A percentile compares a stretch with the other conserved stretches of the same genome.
Conservation (phyloP, 2,113 vertebrate species). For the Ceyx margarethae region DNA sequence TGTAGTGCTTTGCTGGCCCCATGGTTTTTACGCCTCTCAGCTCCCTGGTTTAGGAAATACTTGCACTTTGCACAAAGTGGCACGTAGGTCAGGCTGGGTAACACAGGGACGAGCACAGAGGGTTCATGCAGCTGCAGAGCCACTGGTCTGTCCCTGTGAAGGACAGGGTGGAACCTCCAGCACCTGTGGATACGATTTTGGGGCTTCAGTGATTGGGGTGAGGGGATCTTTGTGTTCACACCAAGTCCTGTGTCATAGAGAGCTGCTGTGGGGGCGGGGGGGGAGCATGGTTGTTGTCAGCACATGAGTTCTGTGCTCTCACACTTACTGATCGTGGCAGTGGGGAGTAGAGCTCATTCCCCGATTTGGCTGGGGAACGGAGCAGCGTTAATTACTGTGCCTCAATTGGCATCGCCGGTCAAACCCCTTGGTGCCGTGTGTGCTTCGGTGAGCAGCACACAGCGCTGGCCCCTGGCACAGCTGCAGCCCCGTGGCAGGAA, state of each 20-base stretch:
- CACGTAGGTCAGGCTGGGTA: not conserved
- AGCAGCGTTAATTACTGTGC: rapidly evolving
- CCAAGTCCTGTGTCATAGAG: rapidly evolving
- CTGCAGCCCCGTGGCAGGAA: not conserved
- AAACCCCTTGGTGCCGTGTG: not conserved
- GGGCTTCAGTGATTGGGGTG: not conserved
- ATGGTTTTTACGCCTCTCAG: not conserved
- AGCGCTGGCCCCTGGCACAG: not conserved
- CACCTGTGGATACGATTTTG: rapidly evolving
- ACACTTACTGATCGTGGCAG: rapidly evolving
- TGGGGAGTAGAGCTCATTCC: not conserved
- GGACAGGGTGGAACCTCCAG: not conserved
- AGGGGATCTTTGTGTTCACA: not conserved
- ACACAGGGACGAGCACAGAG: rapidly evolving
- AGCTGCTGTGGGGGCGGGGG: not conserved
- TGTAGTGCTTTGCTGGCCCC: not conserved
- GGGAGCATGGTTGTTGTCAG: rapidly evolving
- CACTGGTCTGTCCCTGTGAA: not conserved
- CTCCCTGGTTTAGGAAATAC: not conserved
- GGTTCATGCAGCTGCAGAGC: not conserved
- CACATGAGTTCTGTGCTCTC: not conserved
- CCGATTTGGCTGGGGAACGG: rapidly evolving
- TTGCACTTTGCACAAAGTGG: not conserved
- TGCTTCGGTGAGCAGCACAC: not conserved
- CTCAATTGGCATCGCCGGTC: rapidly evolving